These are phyloP conservation scores for Antedon mediterranea DNA, from an alignment of 53 echinoderm and acorn worm species.

Conservation along the genomic window DNA sequence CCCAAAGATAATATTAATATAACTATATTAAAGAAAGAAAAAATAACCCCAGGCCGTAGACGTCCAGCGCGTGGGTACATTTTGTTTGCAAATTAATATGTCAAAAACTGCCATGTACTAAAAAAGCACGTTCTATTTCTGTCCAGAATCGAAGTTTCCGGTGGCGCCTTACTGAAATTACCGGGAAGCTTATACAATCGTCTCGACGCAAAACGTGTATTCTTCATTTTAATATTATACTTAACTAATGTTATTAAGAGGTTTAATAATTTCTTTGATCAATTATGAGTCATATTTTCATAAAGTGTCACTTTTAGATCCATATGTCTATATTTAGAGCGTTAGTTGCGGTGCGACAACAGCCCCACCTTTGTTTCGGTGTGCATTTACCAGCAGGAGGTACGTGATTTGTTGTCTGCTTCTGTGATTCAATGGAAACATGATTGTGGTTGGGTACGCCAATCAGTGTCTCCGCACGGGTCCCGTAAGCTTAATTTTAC, in stretches of 20 bases:
- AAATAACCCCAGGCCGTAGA: too few species aligned
- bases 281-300: background rate
- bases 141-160: background rate
- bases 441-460: background rate
- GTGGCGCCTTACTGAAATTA: background rate
- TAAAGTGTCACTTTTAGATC: background rate
- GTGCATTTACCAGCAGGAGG: background rate
- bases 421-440: background rate
- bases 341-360: background rate
- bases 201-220: background rate
- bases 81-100: too few species aligned
- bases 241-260: background rate
- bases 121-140: too few species aligned
- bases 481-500: background rate
- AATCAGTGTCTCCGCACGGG: conserved; percentile 1
- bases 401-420: background rate
- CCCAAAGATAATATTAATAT: too few species aligned
- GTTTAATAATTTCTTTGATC: background rate
- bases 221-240: background rate
- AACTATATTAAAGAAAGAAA: too few species aligned
- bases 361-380: background rate
- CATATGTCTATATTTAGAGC: background rate
- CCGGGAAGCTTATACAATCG: background rate
- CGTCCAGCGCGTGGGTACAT: too few species aligned
- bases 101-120: too few species aligned